Base-by-base conservation (phyloP, 2,113 vertebrate species). In the Lathamus discolor region DNA sequence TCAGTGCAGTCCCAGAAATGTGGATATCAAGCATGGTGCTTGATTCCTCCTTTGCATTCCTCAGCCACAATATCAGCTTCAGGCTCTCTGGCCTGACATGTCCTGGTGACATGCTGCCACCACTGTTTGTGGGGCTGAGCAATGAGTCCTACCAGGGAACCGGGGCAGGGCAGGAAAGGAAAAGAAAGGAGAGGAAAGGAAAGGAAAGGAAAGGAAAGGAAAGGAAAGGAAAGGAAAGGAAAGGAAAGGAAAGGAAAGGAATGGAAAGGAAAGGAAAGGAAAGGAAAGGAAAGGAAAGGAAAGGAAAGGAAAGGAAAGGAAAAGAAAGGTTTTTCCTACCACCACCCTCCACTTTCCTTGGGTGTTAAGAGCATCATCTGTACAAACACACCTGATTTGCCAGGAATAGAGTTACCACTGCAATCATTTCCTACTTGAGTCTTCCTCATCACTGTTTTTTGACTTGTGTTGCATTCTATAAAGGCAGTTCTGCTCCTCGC, bases 81-180 rank as follows among this genome's bases (percentile, higher is more conserved):
- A 66, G 81, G 37, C 3, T 72, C 9, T 72, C 51, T 51, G 63
- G 43, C 18, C 46, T 0, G 0, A 17, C 16, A 1, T 3, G 3
- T 61, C 39, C 39, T 55, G 33, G 43, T 75, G 39, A 90, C 27
- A 11, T 10, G 22, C 6, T 84, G 69, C 64, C 46, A 44, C 22
- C 6, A 2, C 33, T 25, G 7, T 8, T 25, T n/a, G 51, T 55
- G 46, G 28, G 54, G 24, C 59, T 78, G n/a, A 88, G 59, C 54
- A 44, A 6, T 16, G 33, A 74, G 28, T 44, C 16, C 44, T 59
- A 9, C 27, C 10, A 22, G 17, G 31, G 39, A 76, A 46, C 39
- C 18, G 10, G 28, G 61, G 7, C 10, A 51, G 28, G 61, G 7
- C 10, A 51, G 24, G 31, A 13, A 54, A 55, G 25, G 61, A 25